Conservation (phyloP, 2,888 invertebrate species). For the Mylabris sibirica region DNA sequence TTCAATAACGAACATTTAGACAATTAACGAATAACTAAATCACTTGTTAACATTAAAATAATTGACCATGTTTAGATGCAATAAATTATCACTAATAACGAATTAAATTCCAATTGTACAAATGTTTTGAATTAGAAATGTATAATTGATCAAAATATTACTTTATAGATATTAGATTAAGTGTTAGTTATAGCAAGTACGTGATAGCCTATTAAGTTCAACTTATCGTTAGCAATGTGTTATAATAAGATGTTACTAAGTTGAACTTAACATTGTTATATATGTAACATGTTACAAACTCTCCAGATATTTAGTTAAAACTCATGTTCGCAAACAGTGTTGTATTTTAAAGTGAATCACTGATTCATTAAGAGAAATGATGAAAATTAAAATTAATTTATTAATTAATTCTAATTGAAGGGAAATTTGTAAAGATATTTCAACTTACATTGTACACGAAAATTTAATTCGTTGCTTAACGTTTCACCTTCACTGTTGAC, state of each 20-base stretch:
- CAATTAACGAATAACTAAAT: not conserved
- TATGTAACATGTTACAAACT: not conserved
- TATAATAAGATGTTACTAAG: not conserved
- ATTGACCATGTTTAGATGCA: not conserved
- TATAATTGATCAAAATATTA: not conserved
- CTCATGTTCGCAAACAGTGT: not conserved
- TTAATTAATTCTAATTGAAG: too few species aligned
- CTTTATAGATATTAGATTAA: not conserved
- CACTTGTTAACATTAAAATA: not conserved
- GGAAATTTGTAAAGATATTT: too few species aligned
- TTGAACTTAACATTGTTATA: not conserved
- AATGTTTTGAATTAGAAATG: not conserved
- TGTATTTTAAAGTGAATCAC: not conserved
- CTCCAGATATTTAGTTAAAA: not conserved
- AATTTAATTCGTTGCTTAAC: conserved; percentile 82
- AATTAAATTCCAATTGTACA: not conserved
- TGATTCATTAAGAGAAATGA: not conserved
- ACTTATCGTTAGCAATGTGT: not conserved
- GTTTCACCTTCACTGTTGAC: conserved; percentile 89
- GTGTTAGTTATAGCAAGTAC: conserved; percentile 4
- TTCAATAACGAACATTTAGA: too few species aligned
- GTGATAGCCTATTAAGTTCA: conserved; percentile 1
- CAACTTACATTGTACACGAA: conserved; percentile 87
- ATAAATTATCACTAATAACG: not conserved
- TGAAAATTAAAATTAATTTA: not conserved